Conservation (phyloP, 2,888 invertebrate genomes). For the Tetragnatha montana region DNA sequence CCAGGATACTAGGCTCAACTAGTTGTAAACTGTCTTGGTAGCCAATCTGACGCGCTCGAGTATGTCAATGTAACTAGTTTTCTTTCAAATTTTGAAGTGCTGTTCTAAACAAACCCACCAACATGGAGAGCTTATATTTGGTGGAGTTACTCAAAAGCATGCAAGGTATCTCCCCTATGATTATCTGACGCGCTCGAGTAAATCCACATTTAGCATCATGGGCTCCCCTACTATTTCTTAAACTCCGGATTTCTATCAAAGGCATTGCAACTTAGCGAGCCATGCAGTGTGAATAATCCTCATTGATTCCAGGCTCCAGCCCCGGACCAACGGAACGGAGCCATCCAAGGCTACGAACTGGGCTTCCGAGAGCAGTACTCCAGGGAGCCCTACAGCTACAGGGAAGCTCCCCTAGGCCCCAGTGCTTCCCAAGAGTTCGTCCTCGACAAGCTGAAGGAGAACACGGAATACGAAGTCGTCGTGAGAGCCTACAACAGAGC, state of each 20-base stretch:
- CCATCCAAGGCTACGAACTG: conserved; percentile 60
- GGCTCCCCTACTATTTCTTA: no score
- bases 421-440: conserved; percentile 36
- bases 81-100: no score
- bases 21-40: no score
- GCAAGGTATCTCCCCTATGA: no score
- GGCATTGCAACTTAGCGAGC: not conserved
- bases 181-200: no score
- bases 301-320: conserved; percentile 51
- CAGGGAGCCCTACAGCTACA: conserved; percentile 41
- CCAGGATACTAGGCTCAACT: no score
- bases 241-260: not conserved
- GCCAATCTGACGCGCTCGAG: no score
- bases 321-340: conserved; percentile 63
- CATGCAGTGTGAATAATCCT: not conserved
- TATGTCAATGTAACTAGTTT: no score
- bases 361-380: conserved; percentile 53
- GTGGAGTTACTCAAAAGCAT: no score
- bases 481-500: conserved; percentile 71
- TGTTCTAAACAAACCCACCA: no score
- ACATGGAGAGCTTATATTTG: no score
- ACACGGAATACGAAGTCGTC: conserved; percentile 68
- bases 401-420: conserved; percentile 42
- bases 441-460: conserved; percentile 49
- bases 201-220: no score